Evolutionary conservation across 2,797 vertebrate species (phyloP).

Genomic region (Acanthis flammea): DNA sequence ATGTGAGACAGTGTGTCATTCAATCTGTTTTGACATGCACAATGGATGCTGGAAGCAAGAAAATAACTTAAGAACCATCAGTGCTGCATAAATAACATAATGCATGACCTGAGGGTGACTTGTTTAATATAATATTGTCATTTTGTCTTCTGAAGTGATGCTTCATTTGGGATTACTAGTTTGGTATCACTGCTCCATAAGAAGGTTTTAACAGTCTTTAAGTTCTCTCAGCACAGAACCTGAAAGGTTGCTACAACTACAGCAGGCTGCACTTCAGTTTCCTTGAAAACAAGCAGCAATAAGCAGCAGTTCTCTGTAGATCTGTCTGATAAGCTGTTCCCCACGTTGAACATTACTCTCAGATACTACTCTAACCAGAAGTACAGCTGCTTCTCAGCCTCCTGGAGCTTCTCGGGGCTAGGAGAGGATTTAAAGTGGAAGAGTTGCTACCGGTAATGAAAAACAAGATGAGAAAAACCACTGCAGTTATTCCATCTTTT

Average conservation of each 20-base stretch:
- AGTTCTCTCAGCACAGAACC: neutral
- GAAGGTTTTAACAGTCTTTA: neutral
- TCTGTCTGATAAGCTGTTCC: neutral
- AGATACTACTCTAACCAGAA: neutral
- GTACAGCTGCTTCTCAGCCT: neutral
- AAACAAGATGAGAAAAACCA: neutral
- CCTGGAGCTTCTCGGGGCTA: neutral
- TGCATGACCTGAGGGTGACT: neutral
- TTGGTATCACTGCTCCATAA: neutral
- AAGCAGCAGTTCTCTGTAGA: neutral
- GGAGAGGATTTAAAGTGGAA: neutral
- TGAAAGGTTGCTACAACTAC: neutral
- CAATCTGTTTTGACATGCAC: neutral
- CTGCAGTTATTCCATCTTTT: neutral
- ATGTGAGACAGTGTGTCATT: neutral
- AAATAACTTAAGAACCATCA: neutral
- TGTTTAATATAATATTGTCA: neutral
- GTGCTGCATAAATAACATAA: neutral
- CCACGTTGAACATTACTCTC: neutral
- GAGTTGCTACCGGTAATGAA: neutral
- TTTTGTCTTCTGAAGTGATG: neutral
- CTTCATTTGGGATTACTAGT: neutral
- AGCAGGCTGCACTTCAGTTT: neutral
- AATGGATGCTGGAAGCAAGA: neutral
- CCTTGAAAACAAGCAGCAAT: neutral